Evolutionary conservation across 2,113 vertebrate genomes (phyloP), one percentile per base, ranked within the genome.

Genomic region (Aviceda subcristata): DNA sequence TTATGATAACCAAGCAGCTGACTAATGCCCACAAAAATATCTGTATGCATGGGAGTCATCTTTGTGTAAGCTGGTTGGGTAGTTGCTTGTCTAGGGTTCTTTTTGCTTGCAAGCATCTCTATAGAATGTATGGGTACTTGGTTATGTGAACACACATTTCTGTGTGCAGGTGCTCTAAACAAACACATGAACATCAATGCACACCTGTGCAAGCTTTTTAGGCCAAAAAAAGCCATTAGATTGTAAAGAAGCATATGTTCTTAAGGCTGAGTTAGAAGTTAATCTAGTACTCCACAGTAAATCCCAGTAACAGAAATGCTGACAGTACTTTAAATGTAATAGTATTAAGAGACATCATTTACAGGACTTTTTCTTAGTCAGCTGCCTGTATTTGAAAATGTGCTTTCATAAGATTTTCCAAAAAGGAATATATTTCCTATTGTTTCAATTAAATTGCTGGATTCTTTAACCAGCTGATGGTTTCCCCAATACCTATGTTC

Each of bases 21-120:
- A 96, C 89, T 94, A 97, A 95, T 91, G 67, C 55, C 74, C 81
- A 94, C 91, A 94, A 92, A 96, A 94, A 95, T 95, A 97, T 78
- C 81, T 3, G 2, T 55, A 24, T 6, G 45, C 77, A 91, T 23
- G 29, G 66, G 60, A 93, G 29, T 81, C 79, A 81, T 68, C 59
- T 92, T 62, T 74, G 48, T 84, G 75, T 21, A 63, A 67, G 45
- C 50, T 30, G 27, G 4, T 29, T 76, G 55, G 48, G 56, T 45
- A 91, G 67, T 18, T 77, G 41, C 59, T 78, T 72, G 34, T 72
- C 60, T 57, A 64, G 10, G n/a, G n/a, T 78, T 46, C 36, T 72
- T 86, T 38, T 67, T 69, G 29, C 79, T 78, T 62, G 38, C 19
- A 55, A 90, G 32, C 53, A 36, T 32, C 32, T 88, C 79, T 32